phyloP scores from a whole-genome alignment of 2,113 vertebrate species.

The Corythoichthys haematopterus region DNA sequence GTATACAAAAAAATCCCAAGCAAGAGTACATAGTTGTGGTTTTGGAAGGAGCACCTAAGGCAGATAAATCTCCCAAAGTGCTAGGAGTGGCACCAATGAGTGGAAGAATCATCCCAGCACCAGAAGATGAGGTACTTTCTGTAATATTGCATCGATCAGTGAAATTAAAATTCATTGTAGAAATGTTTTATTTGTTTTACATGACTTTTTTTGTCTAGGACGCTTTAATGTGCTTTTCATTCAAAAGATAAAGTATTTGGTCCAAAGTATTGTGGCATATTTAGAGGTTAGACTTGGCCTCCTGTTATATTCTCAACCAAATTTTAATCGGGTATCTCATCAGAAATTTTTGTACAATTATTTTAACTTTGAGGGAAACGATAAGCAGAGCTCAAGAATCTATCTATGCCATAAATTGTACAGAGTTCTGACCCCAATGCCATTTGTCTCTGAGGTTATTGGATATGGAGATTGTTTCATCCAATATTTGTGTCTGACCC shows the following conservation, averaged over 20 bases:
- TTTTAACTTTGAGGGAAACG: background rate
- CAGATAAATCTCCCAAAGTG: constrained; percentile 60
- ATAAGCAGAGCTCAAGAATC: background rate
- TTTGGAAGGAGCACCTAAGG: constrained; percentile 62
- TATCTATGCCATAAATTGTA: background rate
- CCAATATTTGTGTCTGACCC: background rate
- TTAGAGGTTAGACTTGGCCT: background rate
- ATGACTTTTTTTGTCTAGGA: background rate
- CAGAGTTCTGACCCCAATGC: background rate
- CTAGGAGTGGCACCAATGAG: constrained; percentile 59
- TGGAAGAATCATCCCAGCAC: constrained; percentile 56
- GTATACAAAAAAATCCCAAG: constrained; percentile 22
- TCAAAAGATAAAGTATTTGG: background rate
- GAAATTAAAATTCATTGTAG: background rate
- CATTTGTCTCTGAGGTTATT: background rate
- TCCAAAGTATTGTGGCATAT: background rate
- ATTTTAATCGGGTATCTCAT: background rate
- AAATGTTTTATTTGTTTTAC: background rate
- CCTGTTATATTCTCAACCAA: background rate
- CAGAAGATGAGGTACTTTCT: constrained; percentile 58
- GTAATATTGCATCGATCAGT: constrained; percentile 4
- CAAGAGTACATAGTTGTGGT: constrained; percentile 67
- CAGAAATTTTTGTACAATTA: background rate
- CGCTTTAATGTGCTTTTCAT: background rate
- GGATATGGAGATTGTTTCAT: background rate